Conservation (phyloP, 2,797 vertebrate genomes). For the Platyrinchus mystaceus region DNA sequence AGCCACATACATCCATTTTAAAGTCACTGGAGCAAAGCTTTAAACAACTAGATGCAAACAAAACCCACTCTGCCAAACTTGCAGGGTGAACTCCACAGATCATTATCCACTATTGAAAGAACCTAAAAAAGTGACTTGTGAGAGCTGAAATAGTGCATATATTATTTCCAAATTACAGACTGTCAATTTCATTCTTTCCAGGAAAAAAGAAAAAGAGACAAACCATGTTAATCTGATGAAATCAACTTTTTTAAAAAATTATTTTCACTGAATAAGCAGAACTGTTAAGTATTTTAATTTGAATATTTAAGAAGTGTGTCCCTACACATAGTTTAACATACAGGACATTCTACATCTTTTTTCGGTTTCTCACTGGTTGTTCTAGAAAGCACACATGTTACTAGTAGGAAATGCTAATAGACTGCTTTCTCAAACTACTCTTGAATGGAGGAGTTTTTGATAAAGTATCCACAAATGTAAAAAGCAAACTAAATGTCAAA, state of each 20-base stretch:
- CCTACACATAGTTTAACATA: neutral
- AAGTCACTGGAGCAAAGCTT: neutral
- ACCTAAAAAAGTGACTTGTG: neutral
- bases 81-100: neutral
- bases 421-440: neutral
- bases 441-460: neutral
- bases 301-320: neutral
- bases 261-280: neutral
- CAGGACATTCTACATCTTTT: neutral
- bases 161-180: neutral
- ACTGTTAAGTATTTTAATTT: neutral
- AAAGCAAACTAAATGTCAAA: neutral
- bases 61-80: neutral
- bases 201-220: neutral
- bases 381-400: neutral
- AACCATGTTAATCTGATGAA: neutral
- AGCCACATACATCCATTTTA: neutral
- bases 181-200: neutral
- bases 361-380: neutral
- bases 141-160: neutral
- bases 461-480: neutral
- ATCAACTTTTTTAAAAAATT: neutral
- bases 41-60: neutral
- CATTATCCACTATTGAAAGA: neutral
- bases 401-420: neutral